Conservation (phyloP, 2,888 invertebrate species). For the Lampropteryx suffumata region DNA sequence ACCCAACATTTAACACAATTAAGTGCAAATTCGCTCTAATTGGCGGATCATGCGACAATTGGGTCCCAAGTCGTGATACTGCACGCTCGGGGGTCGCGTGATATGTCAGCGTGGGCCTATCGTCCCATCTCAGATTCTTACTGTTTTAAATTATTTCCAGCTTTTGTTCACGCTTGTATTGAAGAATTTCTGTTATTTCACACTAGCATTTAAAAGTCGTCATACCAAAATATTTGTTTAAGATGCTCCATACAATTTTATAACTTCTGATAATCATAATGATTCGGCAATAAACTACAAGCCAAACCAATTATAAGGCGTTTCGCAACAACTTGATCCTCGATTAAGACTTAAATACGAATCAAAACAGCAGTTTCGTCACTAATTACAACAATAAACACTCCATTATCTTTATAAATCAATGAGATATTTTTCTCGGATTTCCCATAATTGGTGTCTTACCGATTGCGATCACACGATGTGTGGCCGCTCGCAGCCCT, state of each 20-base stretch:
- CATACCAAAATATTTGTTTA: no score
- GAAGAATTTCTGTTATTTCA: constrained; percentile 1
- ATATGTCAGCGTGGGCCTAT: constrained; percentile 60
- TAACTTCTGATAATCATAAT: constrained; percentile 2
- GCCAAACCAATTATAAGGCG: constrained; percentile 2
- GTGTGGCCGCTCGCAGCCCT: constrained; percentile 46
- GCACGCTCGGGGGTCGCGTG: constrained; percentile 60
- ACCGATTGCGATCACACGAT: constrained; percentile 56
- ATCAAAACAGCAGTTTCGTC: constrained; percentile 34
- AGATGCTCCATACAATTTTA: no score
- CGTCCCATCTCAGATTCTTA: constrained; percentile 56
- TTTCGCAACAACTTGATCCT: constrained; percentile 17
- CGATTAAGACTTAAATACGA: constrained; percentile 25
- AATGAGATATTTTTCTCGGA: constrained; percentile 58
- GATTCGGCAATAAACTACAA: constrained; percentile 1
- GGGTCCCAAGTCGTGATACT: constrained; percentile 36
- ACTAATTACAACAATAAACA: constrained; percentile 60
- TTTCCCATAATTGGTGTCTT: constrained; percentile 69
- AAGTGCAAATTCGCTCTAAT: constrained; percentile 34
- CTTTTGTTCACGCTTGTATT: constrained; percentile 10
- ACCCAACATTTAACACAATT: constrained; percentile 26
- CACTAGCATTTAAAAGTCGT: not conserved
- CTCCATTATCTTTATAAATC: constrained; percentile 60
- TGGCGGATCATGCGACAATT: constrained; percentile 34
- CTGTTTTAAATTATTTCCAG: constrained; percentile 50